phyloP scores from a whole-genome alignment of 2,888 invertebrate species.

The Cryptocephalus primarius region DNA sequence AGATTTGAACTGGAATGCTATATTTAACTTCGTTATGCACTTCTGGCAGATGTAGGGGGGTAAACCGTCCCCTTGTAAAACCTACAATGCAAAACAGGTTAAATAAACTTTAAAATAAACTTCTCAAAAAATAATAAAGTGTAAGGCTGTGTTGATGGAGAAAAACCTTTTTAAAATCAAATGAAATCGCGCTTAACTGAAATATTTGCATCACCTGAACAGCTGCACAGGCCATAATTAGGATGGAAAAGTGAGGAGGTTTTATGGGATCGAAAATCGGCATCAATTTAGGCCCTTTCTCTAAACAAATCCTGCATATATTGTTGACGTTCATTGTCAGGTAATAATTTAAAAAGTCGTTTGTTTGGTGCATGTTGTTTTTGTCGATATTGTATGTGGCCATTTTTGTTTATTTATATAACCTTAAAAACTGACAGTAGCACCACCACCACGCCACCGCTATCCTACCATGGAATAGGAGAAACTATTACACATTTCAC shows the following conservation, averaged over 20 bases:
- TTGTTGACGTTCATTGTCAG: conserved; percentile 35
- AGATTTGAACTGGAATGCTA: conserved; percentile 37
- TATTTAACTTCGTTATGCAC: conserved; percentile 34
- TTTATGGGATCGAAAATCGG: conserved; percentile 37
- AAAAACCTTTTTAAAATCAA: neutral
- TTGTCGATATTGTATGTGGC: conserved; percentile 23
- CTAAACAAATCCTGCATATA: conserved; percentile 36
- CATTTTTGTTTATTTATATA: conserved; percentile 10
- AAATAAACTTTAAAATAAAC: neutral
- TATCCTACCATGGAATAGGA: no score
- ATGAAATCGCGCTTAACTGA: neutral
- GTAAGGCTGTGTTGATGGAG: neutral
- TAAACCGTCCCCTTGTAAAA: conserved; percentile 33
- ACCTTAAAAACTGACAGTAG: conserved; percentile 1
- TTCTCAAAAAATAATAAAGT: neutral
- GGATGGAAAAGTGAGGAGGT: conserved; percentile 35
- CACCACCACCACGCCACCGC: no score
- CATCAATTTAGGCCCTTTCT: conserved; percentile 34
- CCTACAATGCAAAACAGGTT: conserved; percentile 22
- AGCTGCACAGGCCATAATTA: conserved; percentile 37
- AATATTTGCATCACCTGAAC: conserved; percentile 29
- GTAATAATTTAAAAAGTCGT: conserved; percentile 34
- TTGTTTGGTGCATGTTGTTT: conserved; percentile 20
- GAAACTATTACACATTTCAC: no score
- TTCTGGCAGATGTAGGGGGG: conserved; percentile 35